These are phyloP conservation scores for Marisa cornuarietis DNA, from an alignment of 1,140 invertebrate species.

Conservation along the genomic window DNA sequence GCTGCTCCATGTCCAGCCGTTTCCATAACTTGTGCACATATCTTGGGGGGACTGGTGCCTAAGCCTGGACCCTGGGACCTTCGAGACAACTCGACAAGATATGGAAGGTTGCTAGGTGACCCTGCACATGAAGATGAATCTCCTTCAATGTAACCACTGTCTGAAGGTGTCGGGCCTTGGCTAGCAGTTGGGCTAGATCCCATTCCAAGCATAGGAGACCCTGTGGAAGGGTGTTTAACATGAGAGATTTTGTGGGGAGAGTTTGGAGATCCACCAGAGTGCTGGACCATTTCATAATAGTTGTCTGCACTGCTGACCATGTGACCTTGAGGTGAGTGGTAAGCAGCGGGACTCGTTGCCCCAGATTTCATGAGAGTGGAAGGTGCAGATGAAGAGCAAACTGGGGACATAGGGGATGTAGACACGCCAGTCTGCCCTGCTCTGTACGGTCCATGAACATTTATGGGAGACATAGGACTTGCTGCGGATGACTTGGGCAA, in stretches of 20 bases:
- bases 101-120: slow-evolving; percentile 39
- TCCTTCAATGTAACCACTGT: slow-evolving; percentile 39
- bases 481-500: slow-evolving; percentile 26
- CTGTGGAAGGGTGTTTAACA: slow-evolving; percentile 27
- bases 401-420: not conserved
- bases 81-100: slow-evolving; percentile 35
- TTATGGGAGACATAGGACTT: slow-evolving; percentile 1
- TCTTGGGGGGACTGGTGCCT: slow-evolving; percentile 13
- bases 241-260: slow-evolving; percentile 35
- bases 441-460: not conserved
- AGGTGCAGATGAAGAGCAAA: slow-evolving; percentile 11
- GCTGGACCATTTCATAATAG: slow-evolving; percentile 10
- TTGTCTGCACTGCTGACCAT: slow-evolving; percentile 3
- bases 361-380: slow-evolving; percentile 5
- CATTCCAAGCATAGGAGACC: slow-evolving; percentile 25
- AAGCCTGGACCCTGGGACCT: slow-evolving; percentile 19
- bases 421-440: not conserved
- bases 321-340: not conserved
- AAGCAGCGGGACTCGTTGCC: not conserved
- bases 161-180: slow-evolving; percentile 28
- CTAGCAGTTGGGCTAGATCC: slow-evolving; percentile 10
- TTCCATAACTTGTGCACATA: not conserved
- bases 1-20: not conserved
- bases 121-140: slow-evolving; percentile 31
- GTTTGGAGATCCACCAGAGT: not conserved